Evolutionary conservation across 2,113 vertebrate species (phyloP), one percentile per base, ranked within the genome.

Genomic region (Naja naja): DNA sequence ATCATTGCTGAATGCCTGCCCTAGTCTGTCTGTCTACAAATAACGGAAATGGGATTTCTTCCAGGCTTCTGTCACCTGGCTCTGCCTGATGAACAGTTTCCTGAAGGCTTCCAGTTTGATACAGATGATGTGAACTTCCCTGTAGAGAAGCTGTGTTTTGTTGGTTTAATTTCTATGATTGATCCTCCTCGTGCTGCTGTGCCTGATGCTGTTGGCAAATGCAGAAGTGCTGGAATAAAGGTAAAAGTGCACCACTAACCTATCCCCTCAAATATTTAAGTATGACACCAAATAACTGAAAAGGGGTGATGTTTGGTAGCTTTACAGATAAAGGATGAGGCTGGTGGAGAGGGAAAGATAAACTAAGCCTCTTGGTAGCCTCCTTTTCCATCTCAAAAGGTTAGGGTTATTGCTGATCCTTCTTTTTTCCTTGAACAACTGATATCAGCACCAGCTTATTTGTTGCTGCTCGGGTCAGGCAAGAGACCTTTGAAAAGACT

Each of bases 121-220:
- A 97, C 98, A 0, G 98, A 98, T 0, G 98, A 98, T 0, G 91
- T 98, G 91, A 98, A 98, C 85, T 98, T 98, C 85, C 97, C 98
- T 6, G 92, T 98, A 0, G 98, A 98, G 0, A 98, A 98, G 0
- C 97, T 98, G 47, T 98, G 98, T 96, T 98, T 98, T 7, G 97
- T 98, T 0, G 98, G 98, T 7, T 94, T 98, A 92, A 98, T 98
- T 95, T 98, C 98, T 91, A 98, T 98, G 98, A 98, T 98, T 12
- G 98, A 98, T 90, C 98, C 98, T 25, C 98, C 98, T 1, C 96
- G 98, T 89, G 98, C 98, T 12, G 98, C 98, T 47, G 98, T 98
- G 85, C 98, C 98, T 0, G 98, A 98, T 52, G 98, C 98, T 0
- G 98, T 98, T 89, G 98, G 98, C 90, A 98, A 98, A 69, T 98